These are phyloP conservation scores for Hyposmocoma kahamanoa DNA, from an alignment of 1,140 invertebrate species.

Conservation along the genomic window DNA sequence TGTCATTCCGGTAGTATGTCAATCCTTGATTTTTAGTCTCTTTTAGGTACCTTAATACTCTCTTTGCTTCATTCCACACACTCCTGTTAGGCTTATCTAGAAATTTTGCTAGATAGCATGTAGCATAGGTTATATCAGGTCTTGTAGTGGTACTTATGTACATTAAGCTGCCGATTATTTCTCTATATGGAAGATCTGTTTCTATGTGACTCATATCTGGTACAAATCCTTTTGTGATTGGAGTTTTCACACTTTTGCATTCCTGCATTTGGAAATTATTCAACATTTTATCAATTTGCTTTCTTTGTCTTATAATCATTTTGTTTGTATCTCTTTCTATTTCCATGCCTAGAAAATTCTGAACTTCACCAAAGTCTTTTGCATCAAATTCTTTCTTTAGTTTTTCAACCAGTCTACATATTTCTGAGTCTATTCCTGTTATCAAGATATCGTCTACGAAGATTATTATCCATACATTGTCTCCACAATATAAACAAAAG, in stretches of 20 bases:
- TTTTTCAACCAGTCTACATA: neutral
- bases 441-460: conserved; percentile 5
- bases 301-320: conserved; percentile 12
- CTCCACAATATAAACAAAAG: neutral
- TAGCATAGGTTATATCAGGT: conserved; percentile 32
- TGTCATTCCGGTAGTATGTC: no score
- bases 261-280: conserved; percentile 23
- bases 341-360: conserved; percentile 17
- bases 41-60: no score
- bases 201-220: no score
- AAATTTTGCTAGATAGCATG: conserved; percentile 24
- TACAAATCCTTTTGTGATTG: no score
- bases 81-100: no score
- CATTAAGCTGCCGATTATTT: no score
- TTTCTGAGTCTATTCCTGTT: neutral
- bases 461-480: neutral
- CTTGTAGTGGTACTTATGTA: no score
- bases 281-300: conserved; percentile 17
- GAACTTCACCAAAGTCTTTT: conserved; percentile 17
- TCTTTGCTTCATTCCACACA: no score
- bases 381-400: conserved; percentile 16
- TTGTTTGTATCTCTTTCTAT: conserved; percentile 11
- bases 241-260: conserved; percentile 17
- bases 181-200: no score
- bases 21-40: no score